phyloP scores from a whole-genome alignment of 2,113 vertebrate genomes.

The Toxotes chatareus region DNA sequence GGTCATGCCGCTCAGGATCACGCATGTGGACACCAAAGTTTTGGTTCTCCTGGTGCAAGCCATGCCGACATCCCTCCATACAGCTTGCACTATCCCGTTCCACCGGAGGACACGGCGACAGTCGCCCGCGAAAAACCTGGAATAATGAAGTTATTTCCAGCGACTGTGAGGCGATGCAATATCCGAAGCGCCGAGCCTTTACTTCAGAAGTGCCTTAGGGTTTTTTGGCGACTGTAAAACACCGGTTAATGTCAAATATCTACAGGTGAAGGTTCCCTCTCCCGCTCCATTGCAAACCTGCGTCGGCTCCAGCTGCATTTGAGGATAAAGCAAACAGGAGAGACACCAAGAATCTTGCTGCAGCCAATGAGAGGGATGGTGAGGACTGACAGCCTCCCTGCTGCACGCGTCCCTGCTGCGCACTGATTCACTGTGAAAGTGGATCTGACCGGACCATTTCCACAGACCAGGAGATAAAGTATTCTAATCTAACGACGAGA shows the following conservation, averaged over 20 bases:
- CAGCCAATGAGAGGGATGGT: conserved; percentile 71
- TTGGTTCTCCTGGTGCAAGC: conserved; percentile 99
- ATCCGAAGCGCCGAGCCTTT: conserved; percentile 10
- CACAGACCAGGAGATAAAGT: conserved; percentile 4
- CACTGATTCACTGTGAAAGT: conserved; percentile 59
- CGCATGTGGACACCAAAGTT: conserved; percentile 99
- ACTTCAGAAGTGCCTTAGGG: conserved; percentile 25
- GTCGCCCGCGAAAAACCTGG: conserved; percentile 41
- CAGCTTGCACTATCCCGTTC: conserved; percentile 80
- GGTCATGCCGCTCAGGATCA: conserved; percentile 98
- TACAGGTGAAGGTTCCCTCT: conserved; percentile 72
- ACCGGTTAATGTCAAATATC: conserved; percentile 47
- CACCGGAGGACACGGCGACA: conserved; percentile 74
- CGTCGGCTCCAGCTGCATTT: conserved; percentile 58
- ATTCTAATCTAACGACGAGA: background rate
- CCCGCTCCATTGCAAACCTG: conserved; percentile 48
- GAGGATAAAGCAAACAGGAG: conserved; percentile 49
- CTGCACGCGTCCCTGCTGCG: conserved; percentile 56
- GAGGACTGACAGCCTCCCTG: conserved; percentile 64
- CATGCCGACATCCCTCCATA: conserved; percentile 96
- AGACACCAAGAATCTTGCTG: conserved; percentile 61
- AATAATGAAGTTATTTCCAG: conserved; percentile 66
- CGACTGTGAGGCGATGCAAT: conserved; percentile 44
- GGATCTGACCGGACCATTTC: conserved; percentile 42
- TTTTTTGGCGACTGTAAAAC: background rate